These are phyloP conservation scores for Scaptomyza graminum DNA, from an alignment of 1,140 invertebrate species.

Conservation along the genomic window DNA sequence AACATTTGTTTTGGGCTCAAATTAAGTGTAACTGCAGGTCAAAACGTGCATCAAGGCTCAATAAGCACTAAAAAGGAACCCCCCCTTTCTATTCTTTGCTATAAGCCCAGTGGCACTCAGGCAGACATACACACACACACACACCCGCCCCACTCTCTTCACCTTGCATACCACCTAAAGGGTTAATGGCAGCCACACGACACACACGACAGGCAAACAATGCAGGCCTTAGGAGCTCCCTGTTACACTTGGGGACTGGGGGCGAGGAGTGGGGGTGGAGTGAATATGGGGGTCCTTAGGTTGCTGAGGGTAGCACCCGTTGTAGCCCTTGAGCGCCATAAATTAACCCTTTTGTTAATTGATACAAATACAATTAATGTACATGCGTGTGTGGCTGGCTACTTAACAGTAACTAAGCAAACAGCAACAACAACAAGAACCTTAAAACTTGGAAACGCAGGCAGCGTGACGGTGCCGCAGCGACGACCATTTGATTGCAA, in stretches of 20 bases:
- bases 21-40: slow-evolving; percentile 78
- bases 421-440: slow-evolving; percentile 50
- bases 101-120: neutral
- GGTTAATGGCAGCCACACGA: slow-evolving; percentile 42
- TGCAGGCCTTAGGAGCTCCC: slow-evolving; percentile 16
- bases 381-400: slow-evolving; percentile 51
- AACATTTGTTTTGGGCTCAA: slow-evolving; percentile 16
- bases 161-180: slow-evolving; percentile 1
- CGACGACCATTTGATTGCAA: slow-evolving; percentile 68
- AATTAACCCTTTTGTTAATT: slow-evolving; percentile 84
- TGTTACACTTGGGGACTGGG: too few relatives aligned
- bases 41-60: slow-evolving; percentile 49
- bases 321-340: slow-evolving; percentile 76
- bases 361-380: slow-evolving; percentile 83
- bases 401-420: slow-evolving; percentile 79
- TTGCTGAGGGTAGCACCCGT: slow-evolving; percentile 7
- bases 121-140: slow-evolving; percentile 15
- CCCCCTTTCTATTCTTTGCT: slow-evolving; percentile 4
- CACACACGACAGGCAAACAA: slow-evolving; percentile 43
- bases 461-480: slow-evolving; percentile 39
- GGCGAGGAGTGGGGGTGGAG: too few relatives aligned
- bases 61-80: too few relatives aligned
- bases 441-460: slow-evolving; percentile 11
- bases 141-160: too few relatives aligned
- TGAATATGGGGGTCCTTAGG: slow-evolving; percentile 3